Base-by-base conservation (phyloP, 2,888 invertebrate genomes). In the Nymphalis polychloros region DNA sequence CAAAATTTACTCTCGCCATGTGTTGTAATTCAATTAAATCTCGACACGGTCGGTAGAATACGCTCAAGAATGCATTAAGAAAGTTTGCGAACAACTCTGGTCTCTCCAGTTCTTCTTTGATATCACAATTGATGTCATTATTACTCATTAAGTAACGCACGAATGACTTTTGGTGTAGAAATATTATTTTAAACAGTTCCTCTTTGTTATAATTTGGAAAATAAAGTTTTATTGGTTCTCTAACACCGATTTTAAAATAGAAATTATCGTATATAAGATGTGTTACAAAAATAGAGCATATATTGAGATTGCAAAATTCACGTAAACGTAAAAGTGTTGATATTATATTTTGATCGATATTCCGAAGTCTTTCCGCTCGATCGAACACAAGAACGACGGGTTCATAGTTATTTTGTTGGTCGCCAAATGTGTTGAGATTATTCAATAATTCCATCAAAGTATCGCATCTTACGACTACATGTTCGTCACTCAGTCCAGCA, bases 201-300 rank as follows among this genome's bases (percentile, higher is more conserved):
- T 95, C 95, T 87, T 95, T 96, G 50, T 93, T 95, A 83, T 98
- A 98, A 81, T 97, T 97, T 0, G 96, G 94, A 82, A 97, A 97
- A 82, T 95, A 94, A 20, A 98, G 79, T 73, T 94, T 94, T 49
- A 97, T 93, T 0, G 97, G 96, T 73, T 97, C 96, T 13, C 93
- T 86, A 17, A 95, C 90, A 2, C 96, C 96, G 70, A 94, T 94
- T 83, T 95, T 96, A 60, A 93, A 92, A 76, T 95, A 93, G 81
- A 95, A 97, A 82, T 97, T 97, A 78, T 97, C 97, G 85, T 96
- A 97, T 8, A 95, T 93, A 67, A 98, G 92, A 83, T 97, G 95
- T 0, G 96, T 96, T 47, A 97, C 86, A 55, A 98, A 94, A 68
- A 98, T 90, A 1, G 96, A 95, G 76, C 96, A 96, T 49, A 98